phyloP scores from a whole-genome alignment of 2,113 vertebrate species.

The Coturnix japonica region DNA sequence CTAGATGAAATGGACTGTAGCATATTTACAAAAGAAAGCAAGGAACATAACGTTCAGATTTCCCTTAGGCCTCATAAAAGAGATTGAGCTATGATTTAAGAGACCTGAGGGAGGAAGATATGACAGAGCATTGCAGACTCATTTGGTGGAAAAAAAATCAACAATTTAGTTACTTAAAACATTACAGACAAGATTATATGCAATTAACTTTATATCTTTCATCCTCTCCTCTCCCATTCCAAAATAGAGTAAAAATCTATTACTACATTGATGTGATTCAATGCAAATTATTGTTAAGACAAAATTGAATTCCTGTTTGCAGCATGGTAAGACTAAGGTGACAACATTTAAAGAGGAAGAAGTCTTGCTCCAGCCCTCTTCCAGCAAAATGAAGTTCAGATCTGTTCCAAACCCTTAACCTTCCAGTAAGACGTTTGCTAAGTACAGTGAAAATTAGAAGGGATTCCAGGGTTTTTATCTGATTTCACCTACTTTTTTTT shows the following conservation, averaged over 20 bases:
- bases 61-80: slow-evolving; percentile 58
- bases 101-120: background rate
- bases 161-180: background rate
- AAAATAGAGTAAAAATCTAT: background rate
- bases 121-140: background rate
- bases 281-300: background rate
- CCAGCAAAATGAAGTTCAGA: background rate
- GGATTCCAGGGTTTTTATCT: background rate
- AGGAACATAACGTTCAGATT: slow-evolving; percentile 57
- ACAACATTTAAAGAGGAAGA: background rate
- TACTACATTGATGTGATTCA: background rate
- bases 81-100: slow-evolving; percentile 61
- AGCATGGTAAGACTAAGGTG: background rate
- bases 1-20: slow-evolving; percentile 45
- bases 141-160: background rate
- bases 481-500: background rate
- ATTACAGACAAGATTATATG: background rate
- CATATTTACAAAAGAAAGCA: slow-evolving; percentile 67
- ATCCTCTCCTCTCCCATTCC: background rate
- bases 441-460: background rate
- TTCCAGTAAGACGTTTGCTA: background rate
- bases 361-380: background rate
- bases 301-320: background rate
- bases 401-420: background rate
- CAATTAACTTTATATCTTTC: background rate